Conservation (phyloP, 2,797 vertebrate species). For the Anguilla pacifica region DNA sequence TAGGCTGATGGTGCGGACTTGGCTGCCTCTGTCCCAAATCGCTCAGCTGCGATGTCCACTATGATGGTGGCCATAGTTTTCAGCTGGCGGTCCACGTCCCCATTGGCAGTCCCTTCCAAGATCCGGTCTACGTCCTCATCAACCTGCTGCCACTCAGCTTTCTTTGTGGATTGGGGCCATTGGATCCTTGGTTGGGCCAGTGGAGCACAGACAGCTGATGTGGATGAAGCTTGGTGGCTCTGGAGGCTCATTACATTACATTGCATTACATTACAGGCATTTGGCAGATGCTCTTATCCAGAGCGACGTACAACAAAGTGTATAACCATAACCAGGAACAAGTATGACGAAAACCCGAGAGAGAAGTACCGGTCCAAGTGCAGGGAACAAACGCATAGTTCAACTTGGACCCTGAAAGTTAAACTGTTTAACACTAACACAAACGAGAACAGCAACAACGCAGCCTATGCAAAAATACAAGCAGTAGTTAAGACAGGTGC, state of each 20-base stretch:
- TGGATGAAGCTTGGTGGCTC: neutral
- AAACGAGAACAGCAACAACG: no score
- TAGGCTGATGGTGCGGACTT: neutral
- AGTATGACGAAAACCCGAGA: no score
- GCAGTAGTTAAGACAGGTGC: no score
- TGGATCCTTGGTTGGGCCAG: neutral
- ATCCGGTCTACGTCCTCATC: neutral
- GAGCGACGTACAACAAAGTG: no score
- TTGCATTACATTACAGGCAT: neutral
- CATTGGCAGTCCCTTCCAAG: conserved; percentile 10
- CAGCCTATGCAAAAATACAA: no score
- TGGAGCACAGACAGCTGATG: neutral
- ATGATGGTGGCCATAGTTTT: conserved; percentile 2
- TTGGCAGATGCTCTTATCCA: no score
- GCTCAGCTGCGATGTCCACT: neutral
- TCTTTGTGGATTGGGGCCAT: neutral
- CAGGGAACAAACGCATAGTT: no score
- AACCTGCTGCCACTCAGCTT: conserved; percentile 1
- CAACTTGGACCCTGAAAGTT: no score
- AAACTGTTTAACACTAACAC: no score
- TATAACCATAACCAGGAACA: no score
- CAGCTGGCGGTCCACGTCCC: neutral
- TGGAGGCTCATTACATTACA: neutral
- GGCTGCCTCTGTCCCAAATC: neutral
- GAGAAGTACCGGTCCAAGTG: no score